Conservation (phyloP, 2,797 vertebrate species). For the Lagocephalus sceleratus region DNA sequence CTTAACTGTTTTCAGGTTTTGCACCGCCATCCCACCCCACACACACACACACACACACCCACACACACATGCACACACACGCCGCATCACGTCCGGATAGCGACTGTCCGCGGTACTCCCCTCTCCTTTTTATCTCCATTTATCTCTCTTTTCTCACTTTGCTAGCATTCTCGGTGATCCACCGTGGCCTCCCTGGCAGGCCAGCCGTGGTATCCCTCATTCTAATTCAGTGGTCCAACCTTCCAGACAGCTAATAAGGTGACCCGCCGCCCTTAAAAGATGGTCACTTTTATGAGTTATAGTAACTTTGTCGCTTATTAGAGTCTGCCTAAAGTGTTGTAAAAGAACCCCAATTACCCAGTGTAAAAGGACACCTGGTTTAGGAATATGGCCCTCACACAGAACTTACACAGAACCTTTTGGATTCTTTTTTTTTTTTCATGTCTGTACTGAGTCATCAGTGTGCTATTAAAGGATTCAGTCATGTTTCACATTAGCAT, state of each 20-base stretch:
- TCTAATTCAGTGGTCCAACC: conserved; percentile 54
- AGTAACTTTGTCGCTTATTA: conserved; percentile 43
- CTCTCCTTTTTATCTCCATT: conserved; percentile 6
- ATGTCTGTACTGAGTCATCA: no score
- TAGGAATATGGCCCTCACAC: neutral
- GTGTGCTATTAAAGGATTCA: no score
- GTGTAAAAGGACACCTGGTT: conserved; percentile 34
- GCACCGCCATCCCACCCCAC: conserved; percentile 30
- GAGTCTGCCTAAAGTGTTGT: conserved; percentile 19
- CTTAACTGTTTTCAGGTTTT: conserved; percentile 28
- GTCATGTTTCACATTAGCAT: no score
- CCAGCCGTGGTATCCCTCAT: conserved; percentile 49
- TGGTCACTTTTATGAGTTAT: conserved; percentile 49
- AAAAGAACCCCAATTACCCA: conserved; percentile 26
- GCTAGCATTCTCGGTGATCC: conserved; percentile 7
- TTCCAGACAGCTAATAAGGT: conserved; percentile 55
- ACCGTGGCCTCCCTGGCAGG: conserved; percentile 37
- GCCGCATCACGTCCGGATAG: conserved; percentile 12
- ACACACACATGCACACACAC: conserved; percentile 24
- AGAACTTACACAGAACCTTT: no score
- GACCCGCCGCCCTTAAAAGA: conserved; percentile 61
- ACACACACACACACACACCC: no score
- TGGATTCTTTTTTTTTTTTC: no score
- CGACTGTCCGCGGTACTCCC: conserved; percentile 5
- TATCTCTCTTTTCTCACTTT: conserved; percentile 3